Conservation (phyloP, 1,140 invertebrate genomes). For the Drosophila parabipectinata region DNA sequence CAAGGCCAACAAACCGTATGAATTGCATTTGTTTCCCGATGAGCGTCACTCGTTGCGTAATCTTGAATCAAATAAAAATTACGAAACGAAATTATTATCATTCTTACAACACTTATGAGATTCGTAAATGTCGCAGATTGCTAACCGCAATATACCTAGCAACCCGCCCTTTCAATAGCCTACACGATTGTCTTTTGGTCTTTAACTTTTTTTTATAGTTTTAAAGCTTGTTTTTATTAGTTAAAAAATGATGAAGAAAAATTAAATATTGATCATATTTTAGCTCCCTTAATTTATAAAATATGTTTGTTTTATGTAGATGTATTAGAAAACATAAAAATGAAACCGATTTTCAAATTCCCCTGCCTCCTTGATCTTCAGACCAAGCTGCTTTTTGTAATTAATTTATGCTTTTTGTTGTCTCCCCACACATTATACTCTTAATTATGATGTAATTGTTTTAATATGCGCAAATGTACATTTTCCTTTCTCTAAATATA, state of each 20-base stretch:
- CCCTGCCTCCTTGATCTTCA: slow-evolving; percentile 39
- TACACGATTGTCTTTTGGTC: slow-evolving; percentile 31
- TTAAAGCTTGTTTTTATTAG: slow-evolving; percentile 37
- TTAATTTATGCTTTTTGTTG: slow-evolving; percentile 49
- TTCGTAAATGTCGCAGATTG: slow-evolving; percentile 50
- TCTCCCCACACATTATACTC: slow-evolving; percentile 22
- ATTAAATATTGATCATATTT: slow-evolving; percentile 29
- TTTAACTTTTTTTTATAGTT: slow-evolving; percentile 40
- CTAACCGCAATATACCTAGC: slow-evolving; percentile 23
- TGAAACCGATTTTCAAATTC: slow-evolving; percentile 15
- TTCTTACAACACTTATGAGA: slow-evolving; percentile 95
- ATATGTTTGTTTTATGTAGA: slow-evolving; percentile 35
- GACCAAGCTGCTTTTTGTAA: slow-evolving; percentile 53
- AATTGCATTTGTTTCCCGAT: slow-evolving; percentile 96
- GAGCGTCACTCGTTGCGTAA: slow-evolving; percentile 97
- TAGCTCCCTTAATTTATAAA: slow-evolving; percentile 37
- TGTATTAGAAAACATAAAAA: slow-evolving; percentile 25
- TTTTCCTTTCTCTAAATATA: slow-evolving; percentile 56
- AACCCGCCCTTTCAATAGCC: slow-evolving; percentile 23
- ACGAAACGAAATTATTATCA: slow-evolving; percentile 95
- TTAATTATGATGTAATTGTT: slow-evolving; percentile 25
- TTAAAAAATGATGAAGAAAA: slow-evolving; percentile 30
- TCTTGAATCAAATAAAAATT: slow-evolving; percentile 97
- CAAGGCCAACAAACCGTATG: slow-evolving; percentile 95
- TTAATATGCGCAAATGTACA: slow-evolving; percentile 57